These are phyloP conservation scores for Indicator indicator DNA, from an alignment of 2,113 vertebrate species.

Conservation along the genomic window DNA sequence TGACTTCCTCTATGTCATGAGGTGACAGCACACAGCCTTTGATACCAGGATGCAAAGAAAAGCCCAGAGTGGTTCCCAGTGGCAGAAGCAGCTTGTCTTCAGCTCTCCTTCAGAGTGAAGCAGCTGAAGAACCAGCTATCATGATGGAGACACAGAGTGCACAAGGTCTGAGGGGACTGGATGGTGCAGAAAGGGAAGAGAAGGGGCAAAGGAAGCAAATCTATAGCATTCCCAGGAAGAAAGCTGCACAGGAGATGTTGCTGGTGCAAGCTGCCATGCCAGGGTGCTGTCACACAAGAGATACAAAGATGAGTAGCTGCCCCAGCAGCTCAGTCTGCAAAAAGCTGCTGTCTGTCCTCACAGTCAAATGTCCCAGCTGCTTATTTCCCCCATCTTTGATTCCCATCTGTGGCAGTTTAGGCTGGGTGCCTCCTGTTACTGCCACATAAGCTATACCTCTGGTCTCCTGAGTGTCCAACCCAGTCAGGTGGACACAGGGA, in stretches of 20 bases:
- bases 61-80: not conserved
- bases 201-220: not conserved
- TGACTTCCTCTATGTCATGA: not conserved
- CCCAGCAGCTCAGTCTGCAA: not conserved
- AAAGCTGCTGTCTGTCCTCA: not conserved
- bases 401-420: not conserved
- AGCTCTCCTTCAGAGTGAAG: accelerated
- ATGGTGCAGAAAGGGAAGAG: not conserved
- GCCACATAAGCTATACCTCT: too few relatives aligned
- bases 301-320: not conserved
- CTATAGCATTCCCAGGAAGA: not conserved
- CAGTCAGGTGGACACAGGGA: too few relatives aligned
- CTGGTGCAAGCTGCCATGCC: not conserved
- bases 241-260: not conserved
- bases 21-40: accelerated
- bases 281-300: accelerated
- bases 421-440: too few relatives aligned
- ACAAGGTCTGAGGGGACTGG: not conserved
- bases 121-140: not conserved
- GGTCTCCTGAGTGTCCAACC: too few relatives aligned
- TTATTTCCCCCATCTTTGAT: not conserved
- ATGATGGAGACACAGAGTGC: accelerated
- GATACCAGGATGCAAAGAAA: accelerated
- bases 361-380: not conserved
- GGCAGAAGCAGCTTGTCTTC: not conserved